Conservation (phyloP, 2,888 invertebrate species). For the Dasysyrphus albostriatus region DNA sequence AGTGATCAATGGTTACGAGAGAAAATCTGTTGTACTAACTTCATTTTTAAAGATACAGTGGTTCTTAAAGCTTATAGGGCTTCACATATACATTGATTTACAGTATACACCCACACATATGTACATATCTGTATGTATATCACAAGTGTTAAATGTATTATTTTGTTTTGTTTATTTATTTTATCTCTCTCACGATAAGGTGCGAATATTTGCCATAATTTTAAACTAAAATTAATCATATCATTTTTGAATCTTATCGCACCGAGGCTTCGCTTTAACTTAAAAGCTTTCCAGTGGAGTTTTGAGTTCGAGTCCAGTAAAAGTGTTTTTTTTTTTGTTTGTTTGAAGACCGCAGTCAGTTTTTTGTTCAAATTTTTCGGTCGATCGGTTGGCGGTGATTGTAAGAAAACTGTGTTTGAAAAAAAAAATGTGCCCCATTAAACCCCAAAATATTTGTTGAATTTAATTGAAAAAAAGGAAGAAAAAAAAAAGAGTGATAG, state of each 20-base stretch:
- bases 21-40: constrained; percentile 7
- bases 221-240: constrained; percentile 54
- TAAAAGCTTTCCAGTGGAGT: constrained; percentile 46
- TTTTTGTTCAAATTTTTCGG: background rate
- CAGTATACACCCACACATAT: background rate
- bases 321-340: background rate
- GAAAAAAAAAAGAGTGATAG: background rate
- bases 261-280: constrained; percentile 20
- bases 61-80: constrained; percentile 47
- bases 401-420: background rate
- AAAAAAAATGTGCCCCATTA: background rate
- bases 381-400: constrained; percentile 6
- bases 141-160: constrained; percentile 48
- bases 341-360: constrained; percentile 28
- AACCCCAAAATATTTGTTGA: constrained; percentile 45
- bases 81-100: constrained; percentile 10
- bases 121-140: background rate
- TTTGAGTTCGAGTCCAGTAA: constrained; percentile 34
- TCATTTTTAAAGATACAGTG: constrained; percentile 4
- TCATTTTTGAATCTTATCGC: constrained; percentile 67
- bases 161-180: constrained; percentile 10
- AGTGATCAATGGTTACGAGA: background rate
- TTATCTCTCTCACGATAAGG: constrained; percentile 63
- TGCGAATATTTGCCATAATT: constrained; percentile 62
- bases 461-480: background rate